These are phyloP conservation scores for Lasioglossum zephyrum DNA, from an alignment of 2,888 invertebrate genomes.

Conservation along the genomic window DNA sequence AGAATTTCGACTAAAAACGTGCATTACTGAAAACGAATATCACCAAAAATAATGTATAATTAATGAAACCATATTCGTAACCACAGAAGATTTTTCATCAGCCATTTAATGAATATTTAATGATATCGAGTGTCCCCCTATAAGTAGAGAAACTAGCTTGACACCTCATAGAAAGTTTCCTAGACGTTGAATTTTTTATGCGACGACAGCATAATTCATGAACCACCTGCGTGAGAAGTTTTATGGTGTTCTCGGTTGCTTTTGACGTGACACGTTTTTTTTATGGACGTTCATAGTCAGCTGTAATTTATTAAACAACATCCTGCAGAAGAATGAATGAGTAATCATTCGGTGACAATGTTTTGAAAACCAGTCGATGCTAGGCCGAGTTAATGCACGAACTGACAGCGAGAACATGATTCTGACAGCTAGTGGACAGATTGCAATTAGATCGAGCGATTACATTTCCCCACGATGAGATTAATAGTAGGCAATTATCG, in stretches of 20 bases:
- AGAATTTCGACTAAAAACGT: neutral
- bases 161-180: neutral
- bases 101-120: neutral
- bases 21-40: neutral
- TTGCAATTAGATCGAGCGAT: slow-evolving; percentile 27
- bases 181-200: neutral
- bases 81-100: neutral
- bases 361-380: neutral
- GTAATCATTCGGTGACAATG: neutral
- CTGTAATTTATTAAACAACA: neutral
- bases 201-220: neutral
- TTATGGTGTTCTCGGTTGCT: neutral
- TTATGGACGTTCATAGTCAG: neutral
- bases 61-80: neutral
- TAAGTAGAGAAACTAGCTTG: neutral
- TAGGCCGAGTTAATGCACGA: neutral
- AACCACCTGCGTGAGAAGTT: neutral
- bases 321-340: neutral
- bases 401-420: neutral
- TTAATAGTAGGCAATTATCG: slow-evolving; percentile 24
- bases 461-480: slow-evolving; percentile 4
- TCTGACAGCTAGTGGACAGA: slow-evolving; percentile 14
- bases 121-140: neutral
- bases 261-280: neutral
- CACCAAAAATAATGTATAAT: neutral